phyloP scores from a whole-genome alignment of 2,797 vertebrate genomes.

The Rhadinocentrus ornatus region DNA sequence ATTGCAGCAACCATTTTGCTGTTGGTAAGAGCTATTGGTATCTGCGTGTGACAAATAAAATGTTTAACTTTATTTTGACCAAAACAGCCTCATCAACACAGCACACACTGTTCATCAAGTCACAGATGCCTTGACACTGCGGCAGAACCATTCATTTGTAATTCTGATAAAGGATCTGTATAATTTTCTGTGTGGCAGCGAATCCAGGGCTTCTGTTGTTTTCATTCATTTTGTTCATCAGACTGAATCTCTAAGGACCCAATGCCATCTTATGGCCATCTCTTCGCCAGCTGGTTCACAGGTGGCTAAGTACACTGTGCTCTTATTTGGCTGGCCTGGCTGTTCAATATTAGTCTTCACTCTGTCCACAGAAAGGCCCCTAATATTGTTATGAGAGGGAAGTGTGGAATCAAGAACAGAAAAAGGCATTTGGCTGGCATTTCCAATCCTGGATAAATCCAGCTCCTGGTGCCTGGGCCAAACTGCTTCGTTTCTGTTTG shows the following conservation, averaged over 20 bases:
- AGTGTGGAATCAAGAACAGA: conserved; percentile 61
- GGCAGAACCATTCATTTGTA: conserved; percentile 43
- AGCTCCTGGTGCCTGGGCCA: conserved; percentile 65
- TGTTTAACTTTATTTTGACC: conserved; percentile 18
- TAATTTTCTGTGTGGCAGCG: conserved; percentile 54
- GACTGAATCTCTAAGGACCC: conserved; percentile 56
- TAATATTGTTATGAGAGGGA: conserved; percentile 68
- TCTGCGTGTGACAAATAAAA: conserved; percentile 13
- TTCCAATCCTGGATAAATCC: conserved; percentile 74
- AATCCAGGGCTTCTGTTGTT: conserved; percentile 62
- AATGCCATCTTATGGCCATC: conserved; percentile 58
- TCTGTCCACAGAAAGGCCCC: conserved; percentile 50
- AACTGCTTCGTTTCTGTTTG: conserved; percentile 74
- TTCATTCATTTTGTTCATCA: conserved; percentile 67
- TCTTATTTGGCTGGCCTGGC: conserved; percentile 73
- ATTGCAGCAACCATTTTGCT: not conserved
- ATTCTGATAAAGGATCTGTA: conserved; percentile 50
- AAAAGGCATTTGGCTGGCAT: conserved; percentile 83
- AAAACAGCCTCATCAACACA: conserved; percentile 19
- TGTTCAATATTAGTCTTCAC: conserved; percentile 75
- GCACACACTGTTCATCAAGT: conserved; percentile 27
- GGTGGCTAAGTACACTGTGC: conserved; percentile 75
- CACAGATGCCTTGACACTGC: conserved; percentile 44
- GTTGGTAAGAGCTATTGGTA: not conserved
- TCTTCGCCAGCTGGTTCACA: conserved; percentile 74